Conservation (phyloP, 2,797 vertebrate species). For the Carcharodon carcharias region DNA sequence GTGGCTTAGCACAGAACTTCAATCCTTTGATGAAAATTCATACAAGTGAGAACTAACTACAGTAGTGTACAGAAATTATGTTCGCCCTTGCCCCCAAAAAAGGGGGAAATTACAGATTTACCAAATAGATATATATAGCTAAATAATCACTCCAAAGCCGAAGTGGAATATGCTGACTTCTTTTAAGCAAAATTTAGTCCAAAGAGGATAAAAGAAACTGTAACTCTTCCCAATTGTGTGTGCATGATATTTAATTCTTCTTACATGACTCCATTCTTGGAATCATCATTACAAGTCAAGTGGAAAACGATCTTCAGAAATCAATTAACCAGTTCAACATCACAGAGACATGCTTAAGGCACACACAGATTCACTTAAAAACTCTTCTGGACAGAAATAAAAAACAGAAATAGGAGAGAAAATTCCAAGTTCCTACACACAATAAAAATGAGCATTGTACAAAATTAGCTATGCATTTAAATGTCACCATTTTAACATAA, state of each 20-base stretch:
- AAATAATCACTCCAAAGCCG: not conserved
- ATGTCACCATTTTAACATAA: not conserved
- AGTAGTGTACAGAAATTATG: not conserved
- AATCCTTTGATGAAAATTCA: not conserved
- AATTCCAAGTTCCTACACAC: not conserved
- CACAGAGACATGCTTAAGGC: not conserved
- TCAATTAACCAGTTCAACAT: not conserved
- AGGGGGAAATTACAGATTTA: not conserved
- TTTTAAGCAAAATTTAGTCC: not conserved
- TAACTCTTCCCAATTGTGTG: not conserved
- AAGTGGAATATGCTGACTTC: not conserved
- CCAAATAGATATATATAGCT: not conserved
- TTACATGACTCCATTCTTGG: not conserved
- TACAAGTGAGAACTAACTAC: not conserved
- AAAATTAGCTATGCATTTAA: not conserved
- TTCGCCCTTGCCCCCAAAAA: not conserved
- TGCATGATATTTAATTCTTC: not conserved
- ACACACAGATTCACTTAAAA: not conserved
- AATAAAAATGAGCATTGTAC: not conserved
- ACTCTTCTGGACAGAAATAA: not conserved
- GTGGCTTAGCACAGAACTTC: not conserved
- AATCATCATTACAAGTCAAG: not conserved
- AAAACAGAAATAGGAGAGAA: not conserved
- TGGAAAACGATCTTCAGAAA: not conserved
- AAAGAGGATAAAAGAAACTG: not conserved